phyloP scores from a whole-genome alignment of 2,888 invertebrate genomes.

The Tillus elongatus region DNA sequence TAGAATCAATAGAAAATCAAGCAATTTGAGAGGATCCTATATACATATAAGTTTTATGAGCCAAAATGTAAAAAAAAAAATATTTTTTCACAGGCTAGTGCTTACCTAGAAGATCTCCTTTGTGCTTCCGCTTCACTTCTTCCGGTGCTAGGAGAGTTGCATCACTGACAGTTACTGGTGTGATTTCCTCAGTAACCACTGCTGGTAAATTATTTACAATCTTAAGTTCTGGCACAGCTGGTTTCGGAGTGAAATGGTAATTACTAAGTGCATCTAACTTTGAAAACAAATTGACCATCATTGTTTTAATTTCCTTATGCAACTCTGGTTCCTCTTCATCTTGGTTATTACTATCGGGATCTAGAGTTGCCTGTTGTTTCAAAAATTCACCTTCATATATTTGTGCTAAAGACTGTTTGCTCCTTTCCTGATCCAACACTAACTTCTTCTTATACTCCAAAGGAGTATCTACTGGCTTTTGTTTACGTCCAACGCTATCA shows the following conservation, averaged over 20 bases:
- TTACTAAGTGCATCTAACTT: conserved; percentile 90
- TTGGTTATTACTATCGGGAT: conserved; percentile 49
- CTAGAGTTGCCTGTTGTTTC: conserved; percentile 51
- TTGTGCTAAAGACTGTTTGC: conserved; percentile 85
- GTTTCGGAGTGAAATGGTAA: conserved; percentile 88
- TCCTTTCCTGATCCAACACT: conserved; percentile 86
- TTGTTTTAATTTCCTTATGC: conserved; percentile 66
- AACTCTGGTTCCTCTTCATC: conserved; percentile 61
- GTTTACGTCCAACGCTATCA: conserved; percentile 87
- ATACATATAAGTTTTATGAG: too few species aligned
- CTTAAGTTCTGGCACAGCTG: conserved; percentile 75
- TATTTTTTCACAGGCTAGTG: conserved; percentile 9
- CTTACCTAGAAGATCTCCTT: conserved; percentile 46
- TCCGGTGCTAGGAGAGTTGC: conserved; percentile 83
- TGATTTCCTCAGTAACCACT: conserved; percentile 90
- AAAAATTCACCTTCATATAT: conserved; percentile 87
- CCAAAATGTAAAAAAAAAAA: too few species aligned
- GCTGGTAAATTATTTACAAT: conserved; percentile 87
- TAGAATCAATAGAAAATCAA: too few species aligned
- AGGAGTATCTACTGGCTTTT: conserved; percentile 73
- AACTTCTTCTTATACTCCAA: conserved; percentile 80
- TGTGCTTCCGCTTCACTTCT: conserved; percentile 60
- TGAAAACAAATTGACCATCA: conserved; percentile 67
- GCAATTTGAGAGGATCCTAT: too few species aligned
- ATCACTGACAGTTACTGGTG: conserved; percentile 80